Base-by-base conservation (phyloP, 2,888 invertebrate genomes). In the Acrobasis consociella region DNA sequence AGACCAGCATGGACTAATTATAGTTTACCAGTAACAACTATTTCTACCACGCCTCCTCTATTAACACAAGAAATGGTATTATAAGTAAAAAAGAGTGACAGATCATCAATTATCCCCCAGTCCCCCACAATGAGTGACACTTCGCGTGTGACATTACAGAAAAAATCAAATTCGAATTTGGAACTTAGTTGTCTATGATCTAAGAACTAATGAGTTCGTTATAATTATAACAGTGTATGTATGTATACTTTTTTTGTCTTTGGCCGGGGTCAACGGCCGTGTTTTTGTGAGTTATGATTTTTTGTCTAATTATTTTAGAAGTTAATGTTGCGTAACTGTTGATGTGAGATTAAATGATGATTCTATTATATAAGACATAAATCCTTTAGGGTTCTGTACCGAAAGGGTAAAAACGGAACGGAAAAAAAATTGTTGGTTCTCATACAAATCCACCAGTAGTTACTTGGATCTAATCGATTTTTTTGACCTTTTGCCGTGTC, bases 91-190 rank as follows among this genome's bases (percentile, higher is more conserved):
- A 22, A 56, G 17, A 72, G 62, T 71, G 78, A 78, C 78, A 70
- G 73, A 76, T 78, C 82, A 85, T 86, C 76, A 82, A 86, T 86
- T 86, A 87, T 86, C 84, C 76, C 85, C 85, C 78, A 72, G 86
- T 86, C 84, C 76, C 85, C 85, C 78, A 72, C 82, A 69, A 68
- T 64, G 82, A 74, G 66, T 81, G 85, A 82, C 83, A 78, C 70
- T 65, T 74, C 81, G 78, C 76, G 78, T 77, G 80, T 79, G 79
- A 81, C 81, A 75, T 70, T 63, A 66, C 69, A 63, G 68, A 68
- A 69, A 66, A 71, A 71, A 62, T 64, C 39, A 63, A 59, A 59
- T 49, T 59, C 31, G 37, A 60, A 60, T 60, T 52, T 56, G 56
- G 39, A 60, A 60, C 50, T 60, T 49, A 16, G 39, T 60, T 51